Percentiles rank a stretch among this genome's conserved stretches.
Conservation (phyloP, 2,797 vertebrate species). For the Spea hammondii region DNA sequence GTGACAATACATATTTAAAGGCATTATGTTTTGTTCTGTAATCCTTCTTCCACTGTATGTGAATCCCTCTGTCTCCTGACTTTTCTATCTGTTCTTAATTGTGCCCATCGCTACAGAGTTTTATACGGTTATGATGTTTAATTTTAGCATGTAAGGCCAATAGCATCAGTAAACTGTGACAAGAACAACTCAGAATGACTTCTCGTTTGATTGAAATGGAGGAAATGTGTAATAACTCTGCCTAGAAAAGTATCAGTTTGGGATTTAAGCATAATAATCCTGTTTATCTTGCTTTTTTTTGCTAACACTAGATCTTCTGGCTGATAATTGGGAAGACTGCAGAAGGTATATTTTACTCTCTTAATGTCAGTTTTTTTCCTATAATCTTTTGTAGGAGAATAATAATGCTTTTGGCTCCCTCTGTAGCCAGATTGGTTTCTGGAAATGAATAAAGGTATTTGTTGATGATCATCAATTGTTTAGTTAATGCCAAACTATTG, state of each 20-base stretch:
- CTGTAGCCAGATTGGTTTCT: constrained; percentile 12
- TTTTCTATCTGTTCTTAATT: constrained; percentile 29
- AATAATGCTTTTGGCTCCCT: constrained; percentile 11
- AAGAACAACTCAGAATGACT: constrained; percentile 33
- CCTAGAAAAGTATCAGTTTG: constrained; percentile 33
- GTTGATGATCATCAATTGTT: constrained; percentile 17
- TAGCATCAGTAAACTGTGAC: constrained; percentile 40
- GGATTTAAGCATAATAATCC: constrained; percentile 45
- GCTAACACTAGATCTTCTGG: constrained; percentile 26
- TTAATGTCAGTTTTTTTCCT: constrained; percentile 20
- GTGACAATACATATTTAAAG: constrained; percentile 33
- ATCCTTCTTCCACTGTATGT: constrained; percentile 18
- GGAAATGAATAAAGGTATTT: constrained; percentile 35
- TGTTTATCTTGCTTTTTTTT: constrained; percentile 42
- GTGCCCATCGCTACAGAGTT: constrained; percentile 25
- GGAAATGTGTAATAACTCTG: constrained; percentile 33
- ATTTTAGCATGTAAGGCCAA: constrained; percentile 31
- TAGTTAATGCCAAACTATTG: constrained; percentile 5
- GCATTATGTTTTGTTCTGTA: constrained; percentile 21
- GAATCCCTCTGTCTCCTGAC: constrained; percentile 30
- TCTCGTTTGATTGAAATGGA: constrained; percentile 34
- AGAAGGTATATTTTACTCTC: constrained; percentile 20
- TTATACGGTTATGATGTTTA: constrained; percentile 28
- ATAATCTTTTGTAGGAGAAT: constrained; percentile 22
- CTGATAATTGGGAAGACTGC: constrained; percentile 45